Evolutionary conservation across 2,797 vertebrate species (phyloP).

Genomic region (Peromyscus nudipes): DNA sequence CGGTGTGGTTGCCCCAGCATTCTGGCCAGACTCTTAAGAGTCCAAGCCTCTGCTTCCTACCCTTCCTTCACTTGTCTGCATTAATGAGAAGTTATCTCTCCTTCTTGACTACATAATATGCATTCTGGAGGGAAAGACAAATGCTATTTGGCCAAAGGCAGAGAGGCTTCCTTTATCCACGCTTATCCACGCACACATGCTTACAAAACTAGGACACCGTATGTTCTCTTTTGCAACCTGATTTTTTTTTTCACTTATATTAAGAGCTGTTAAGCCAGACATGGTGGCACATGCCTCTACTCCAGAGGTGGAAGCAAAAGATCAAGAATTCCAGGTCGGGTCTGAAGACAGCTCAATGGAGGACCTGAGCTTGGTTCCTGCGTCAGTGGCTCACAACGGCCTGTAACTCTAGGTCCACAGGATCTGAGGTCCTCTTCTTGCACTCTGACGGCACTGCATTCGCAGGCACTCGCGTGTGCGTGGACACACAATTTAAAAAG

Average conservation of each 20-base stretch:
- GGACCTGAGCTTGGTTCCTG: not conserved
- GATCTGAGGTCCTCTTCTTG: not conserved
- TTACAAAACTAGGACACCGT: slow-evolving; percentile 19
- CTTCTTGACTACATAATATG: not conserved
- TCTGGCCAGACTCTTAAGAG: not conserved
- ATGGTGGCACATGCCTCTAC: not conserved
- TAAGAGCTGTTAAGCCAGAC: not conserved
- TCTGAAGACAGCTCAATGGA: not conserved
- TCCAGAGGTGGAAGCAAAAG: not conserved
- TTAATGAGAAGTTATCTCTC: slow-evolving; percentile 3
- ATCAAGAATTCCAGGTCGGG: not conserved
- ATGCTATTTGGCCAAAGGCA: slow-evolving; percentile 37
- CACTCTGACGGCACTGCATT: not conserved
- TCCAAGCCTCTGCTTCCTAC: not conserved
- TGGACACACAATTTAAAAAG: not conserved
- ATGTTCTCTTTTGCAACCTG: not conserved
- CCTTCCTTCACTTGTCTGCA: not conserved
- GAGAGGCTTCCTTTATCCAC: not conserved
- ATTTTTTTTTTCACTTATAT: not conserved
- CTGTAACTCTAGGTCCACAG: not conserved
- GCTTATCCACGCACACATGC: not conserved
- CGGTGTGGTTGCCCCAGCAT: not conserved
- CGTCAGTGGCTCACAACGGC: not conserved
- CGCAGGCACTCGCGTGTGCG: no score
- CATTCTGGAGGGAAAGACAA: not conserved